Conservation (phyloP, 1,140 invertebrate genomes). For the Sinella curviseta region DNA sequence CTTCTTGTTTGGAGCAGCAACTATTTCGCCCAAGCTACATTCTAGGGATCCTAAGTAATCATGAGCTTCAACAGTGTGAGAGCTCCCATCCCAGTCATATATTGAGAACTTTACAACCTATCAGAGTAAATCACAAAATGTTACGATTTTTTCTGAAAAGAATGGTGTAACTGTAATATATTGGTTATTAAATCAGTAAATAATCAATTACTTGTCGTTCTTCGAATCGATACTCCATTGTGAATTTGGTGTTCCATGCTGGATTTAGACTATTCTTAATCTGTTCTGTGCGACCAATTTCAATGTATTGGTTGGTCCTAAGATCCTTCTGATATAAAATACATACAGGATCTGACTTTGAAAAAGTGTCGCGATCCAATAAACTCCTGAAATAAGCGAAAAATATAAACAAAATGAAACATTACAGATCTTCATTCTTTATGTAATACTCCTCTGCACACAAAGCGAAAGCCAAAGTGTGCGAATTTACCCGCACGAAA, state of each 20-base stretch:
- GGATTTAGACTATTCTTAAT: slow-evolving; percentile 61
- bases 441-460: too few relatives aligned
- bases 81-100: slow-evolving; percentile 24
- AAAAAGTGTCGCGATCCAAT: slow-evolving; percentile 46
- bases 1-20: slow-evolving; percentile 49
- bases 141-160: too few relatives aligned
- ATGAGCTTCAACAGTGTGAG: slow-evolving; percentile 15
- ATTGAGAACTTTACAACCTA: slow-evolving; percentile 29
- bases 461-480: background rate
- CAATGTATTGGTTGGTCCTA: slow-evolving; percentile 40
- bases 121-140: background rate
- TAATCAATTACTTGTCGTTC: slow-evolving; percentile 53
- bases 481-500: slow-evolving; percentile 11
- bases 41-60: slow-evolving; percentile 27
- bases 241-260: slow-evolving; percentile 60
- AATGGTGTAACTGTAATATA: too few relatives aligned
- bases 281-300: slow-evolving; percentile 60
- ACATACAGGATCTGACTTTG: slow-evolving; percentile 49
- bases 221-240: slow-evolving; percentile 62
- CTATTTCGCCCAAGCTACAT: slow-evolving; percentile 46
- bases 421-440: too few relatives aligned
- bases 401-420: background rate
- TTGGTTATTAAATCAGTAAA: too few relatives aligned
- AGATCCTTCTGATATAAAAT: slow-evolving; percentile 45
- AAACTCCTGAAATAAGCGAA: slow-evolving; percentile 45